Evolutionary conservation across 1,140 invertebrate genomes (phyloP), one percentile per base, ranked within the genome.

Genomic region (Mesaphorura yosii): DNA sequence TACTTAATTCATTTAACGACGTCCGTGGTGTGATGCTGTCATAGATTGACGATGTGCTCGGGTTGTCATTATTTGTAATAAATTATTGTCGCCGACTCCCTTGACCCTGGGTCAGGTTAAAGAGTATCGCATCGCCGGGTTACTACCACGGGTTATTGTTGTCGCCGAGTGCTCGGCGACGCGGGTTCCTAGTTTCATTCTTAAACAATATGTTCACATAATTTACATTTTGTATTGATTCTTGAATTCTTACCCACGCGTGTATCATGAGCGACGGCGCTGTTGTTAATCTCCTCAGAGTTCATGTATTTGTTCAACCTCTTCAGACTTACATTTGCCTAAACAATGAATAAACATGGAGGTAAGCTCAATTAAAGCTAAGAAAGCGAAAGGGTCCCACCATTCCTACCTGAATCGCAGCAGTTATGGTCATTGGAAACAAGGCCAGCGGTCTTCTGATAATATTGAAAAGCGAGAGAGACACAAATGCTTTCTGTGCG

Each of bases 401-500:
- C 69, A 51, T 7, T 76, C 62, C 12, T 58, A 45, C 22, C 77
- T 58, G 6, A 69, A 58, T 48, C 64, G 70, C 15, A 71, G 84
- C 86, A 53, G 80, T 78, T 68, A 88, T 86, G 76, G 86, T 80
- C 79, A 87, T 87, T 75, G 70, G 94, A 94, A 19, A 91, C 82
- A 88, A 84, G 66, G 81, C 54, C 27, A 67, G 39, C 12, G 23
- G 58, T 49, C 23, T 27, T 62, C 92, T 79, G 62, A 98, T 79
- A 64, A 97, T 91, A 75, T 98, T 97, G 77, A 99, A 98, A 65
- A 98, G 79, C 67, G 92, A 86, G 60, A 98, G 76, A 60, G 93
- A 90, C 57, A 98, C 93, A 76, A 98, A 98, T 60, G 88, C 93
- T 66, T 79, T 92, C 68, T 79, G 77, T 63, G 91, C 84, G 69